A percentile compares a stretch with the other conserved stretches of the same genome.
Conservation (phyloP, 2,113 vertebrate species). For the Pagrus major region DNA sequence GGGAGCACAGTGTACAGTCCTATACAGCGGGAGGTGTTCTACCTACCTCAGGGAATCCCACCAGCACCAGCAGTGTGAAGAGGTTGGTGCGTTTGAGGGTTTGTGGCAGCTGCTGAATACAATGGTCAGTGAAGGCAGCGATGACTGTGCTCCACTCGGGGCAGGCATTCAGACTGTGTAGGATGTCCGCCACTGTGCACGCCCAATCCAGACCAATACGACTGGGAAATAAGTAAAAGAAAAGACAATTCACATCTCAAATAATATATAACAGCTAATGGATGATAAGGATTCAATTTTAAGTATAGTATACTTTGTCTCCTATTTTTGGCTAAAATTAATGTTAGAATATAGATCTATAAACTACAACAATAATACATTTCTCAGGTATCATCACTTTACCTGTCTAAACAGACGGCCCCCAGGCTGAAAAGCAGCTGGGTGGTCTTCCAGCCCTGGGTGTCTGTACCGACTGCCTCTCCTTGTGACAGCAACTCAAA, state of each 20-base stretch:
- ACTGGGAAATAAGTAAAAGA: constrained; percentile 72
- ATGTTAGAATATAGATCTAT: neutral
- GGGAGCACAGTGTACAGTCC: neutral
- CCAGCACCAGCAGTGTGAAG: constrained; percentile 95
- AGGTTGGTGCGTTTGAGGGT: constrained; percentile 95
- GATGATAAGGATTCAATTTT: too few relatives aligned
- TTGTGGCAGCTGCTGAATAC: constrained; percentile 92
- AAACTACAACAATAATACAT: neutral
- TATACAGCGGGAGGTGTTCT: neutral
- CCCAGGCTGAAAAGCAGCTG: constrained; percentile 96
- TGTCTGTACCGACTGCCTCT: constrained; percentile 81
- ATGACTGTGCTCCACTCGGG: constrained; percentile 90
- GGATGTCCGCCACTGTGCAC: constrained; percentile 94
- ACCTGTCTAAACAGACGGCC: constrained; percentile 97
- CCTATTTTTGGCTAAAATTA: neutral
- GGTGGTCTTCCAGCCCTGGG: constrained; percentile 94
- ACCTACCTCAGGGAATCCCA: constrained; percentile 95
- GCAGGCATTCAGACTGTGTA: constrained; percentile 89
- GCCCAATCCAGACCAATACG: constrained; percentile 97
- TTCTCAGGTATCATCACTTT: neutral
- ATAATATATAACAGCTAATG: neutral
- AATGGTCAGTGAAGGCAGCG: constrained; percentile 93
- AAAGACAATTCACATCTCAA: neutral
- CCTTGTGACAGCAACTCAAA: constrained; percentile 86
- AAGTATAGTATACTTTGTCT: too few relatives aligned